Evolutionary conservation across 2,888 invertebrate genomes (phyloP).

Genomic region (Platycheirus rosarum): DNA sequence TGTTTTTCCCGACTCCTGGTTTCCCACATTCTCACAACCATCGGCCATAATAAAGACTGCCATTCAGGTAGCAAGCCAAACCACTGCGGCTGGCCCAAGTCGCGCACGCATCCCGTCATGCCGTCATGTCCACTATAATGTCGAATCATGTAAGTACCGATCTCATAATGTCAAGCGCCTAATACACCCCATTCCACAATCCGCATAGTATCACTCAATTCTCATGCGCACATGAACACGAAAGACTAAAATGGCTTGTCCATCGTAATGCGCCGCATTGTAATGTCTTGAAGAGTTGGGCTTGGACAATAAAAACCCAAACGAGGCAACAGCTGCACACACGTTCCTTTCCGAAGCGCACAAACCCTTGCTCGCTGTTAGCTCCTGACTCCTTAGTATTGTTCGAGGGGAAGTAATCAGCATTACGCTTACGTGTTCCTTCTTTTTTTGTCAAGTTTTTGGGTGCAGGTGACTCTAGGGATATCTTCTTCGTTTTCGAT

Average conservation of each 20-base stretch:
- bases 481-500: slow-evolving; percentile 47
- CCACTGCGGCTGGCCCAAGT: slow-evolving; percentile 18
- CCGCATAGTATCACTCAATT: slow-evolving; percentile 49
- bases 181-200: slow-evolving; percentile 37
- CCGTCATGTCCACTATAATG: slow-evolving; percentile 28
- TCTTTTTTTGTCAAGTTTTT: slow-evolving; percentile 64
- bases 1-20: slow-evolving; percentile 3
- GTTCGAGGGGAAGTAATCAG: slow-evolving; percentile 68
- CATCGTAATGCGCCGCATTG: slow-evolving; percentile 37
- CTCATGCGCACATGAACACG: slow-evolving; percentile 45
- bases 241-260: slow-evolving; percentile 39
- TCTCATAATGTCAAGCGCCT: slow-evolving; percentile 44
- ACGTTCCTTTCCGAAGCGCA: slow-evolving; percentile 58
- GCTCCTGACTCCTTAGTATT: slow-evolving; percentile 53
- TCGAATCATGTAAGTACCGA: slow-evolving; percentile 28
- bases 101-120: slow-evolving; percentile 51
- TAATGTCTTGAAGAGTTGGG: slow-evolving; percentile 30
- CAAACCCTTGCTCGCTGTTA: no score
- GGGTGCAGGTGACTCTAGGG: slow-evolving; percentile 74
- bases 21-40: slow-evolving; percentile 22
- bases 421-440: slow-evolving; percentile 65
- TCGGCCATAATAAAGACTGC: slow-evolving; percentile 13
- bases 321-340: slow-evolving; percentile 65
- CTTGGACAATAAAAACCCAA: slow-evolving; percentile 60
- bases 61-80: slow-evolving; percentile 41